phyloP scores from a whole-genome alignment of 1,140 invertebrate genomes.

The Acromyrmex heyeri region DNA sequence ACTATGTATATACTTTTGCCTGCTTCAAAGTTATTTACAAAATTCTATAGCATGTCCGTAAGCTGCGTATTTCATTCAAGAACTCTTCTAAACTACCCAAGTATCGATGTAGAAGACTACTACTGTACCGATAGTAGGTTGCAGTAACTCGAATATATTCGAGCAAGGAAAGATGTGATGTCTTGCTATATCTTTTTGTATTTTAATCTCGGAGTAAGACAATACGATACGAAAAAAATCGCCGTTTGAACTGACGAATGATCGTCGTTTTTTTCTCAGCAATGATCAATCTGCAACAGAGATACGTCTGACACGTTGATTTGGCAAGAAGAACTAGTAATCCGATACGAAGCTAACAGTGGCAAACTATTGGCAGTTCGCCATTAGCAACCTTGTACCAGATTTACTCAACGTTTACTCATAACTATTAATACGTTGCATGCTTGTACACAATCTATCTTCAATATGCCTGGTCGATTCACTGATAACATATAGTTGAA shows the following conservation, averaged over 20 bases:
- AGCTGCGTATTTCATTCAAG: neutral
- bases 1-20: neutral
- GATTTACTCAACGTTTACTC: conserved; percentile 55
- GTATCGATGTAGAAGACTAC: conserved; percentile 31
- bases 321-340: conserved; percentile 47
- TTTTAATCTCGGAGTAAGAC: neutral
- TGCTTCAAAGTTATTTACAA: neutral
- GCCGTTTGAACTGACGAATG: neutral
- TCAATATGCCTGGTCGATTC: neutral
- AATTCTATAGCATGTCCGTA: neutral
- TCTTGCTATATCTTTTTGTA: neutral
- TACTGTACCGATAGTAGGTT: conserved; percentile 39
- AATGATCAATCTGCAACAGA: conserved; percentile 27
- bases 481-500: neutral
- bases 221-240: neutral
- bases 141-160: neutral
- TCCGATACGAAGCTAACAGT: conserved; percentile 37
- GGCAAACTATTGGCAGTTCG: conserved; percentile 42
- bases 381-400: conserved; percentile 55
- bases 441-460: conserved; percentile 11
- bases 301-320: neutral
- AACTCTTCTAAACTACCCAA: neutral
- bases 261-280: neutral
- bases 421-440: conserved; percentile 51
- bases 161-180: neutral